Percentiles rank a stretch among this genome's conserved stretches.
phyloP scores from a whole-genome alignment of 2,113 vertebrate species.

The Chroicocephalus ridibundus region DNA sequence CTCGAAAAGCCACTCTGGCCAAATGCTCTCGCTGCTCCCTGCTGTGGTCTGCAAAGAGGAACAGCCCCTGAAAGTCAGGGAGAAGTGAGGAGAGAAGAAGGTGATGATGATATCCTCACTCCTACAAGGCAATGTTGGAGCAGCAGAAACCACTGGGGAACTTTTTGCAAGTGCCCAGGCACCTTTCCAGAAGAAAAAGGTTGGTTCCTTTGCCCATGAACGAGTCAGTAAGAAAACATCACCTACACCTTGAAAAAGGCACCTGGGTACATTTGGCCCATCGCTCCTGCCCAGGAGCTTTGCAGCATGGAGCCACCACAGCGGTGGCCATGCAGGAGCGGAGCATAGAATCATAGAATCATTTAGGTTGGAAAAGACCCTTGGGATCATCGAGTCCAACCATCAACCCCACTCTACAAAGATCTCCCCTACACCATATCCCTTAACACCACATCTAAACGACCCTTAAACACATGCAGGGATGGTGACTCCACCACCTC shows the following conservation, averaged over 20 bases:
- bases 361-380: too few species aligned
- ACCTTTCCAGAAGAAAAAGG: not conserved
- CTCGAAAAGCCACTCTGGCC: not conserved
- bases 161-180: not conserved
- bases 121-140: not conserved
- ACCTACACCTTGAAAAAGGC: not conserved
- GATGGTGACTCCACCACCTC: too few species aligned
- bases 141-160: not conserved
- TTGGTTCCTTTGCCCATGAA: not conserved
- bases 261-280: fast-evolving
- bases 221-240: not conserved
- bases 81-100: too few species aligned
- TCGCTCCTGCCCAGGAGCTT: not conserved
- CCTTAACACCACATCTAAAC: too few species aligned
- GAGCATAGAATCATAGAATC: too few species aligned
- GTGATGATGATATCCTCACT: not conserved
- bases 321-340: not conserved
- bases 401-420: too few species aligned
- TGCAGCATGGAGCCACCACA: not conserved
- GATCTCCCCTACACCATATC: too few species aligned
- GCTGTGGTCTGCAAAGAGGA: not conserved
- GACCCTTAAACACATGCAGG: too few species aligned
- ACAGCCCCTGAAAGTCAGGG: not conserved
- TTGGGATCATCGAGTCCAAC: too few species aligned
- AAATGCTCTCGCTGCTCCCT: not conserved